phyloP scores from a whole-genome alignment of 2,113 vertebrate genomes.

The Thalassarche chlororhynchos region DNA sequence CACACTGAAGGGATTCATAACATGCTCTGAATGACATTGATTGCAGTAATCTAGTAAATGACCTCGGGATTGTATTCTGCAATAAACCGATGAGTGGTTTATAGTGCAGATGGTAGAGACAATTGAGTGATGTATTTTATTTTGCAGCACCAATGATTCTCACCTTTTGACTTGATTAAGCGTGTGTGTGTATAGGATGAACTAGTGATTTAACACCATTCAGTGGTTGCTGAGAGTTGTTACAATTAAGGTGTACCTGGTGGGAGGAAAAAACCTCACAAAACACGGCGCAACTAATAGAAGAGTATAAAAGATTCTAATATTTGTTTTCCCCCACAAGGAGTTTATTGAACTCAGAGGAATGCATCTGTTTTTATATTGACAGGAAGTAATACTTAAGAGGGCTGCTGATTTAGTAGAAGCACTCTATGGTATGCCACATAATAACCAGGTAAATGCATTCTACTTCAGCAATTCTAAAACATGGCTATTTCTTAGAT shows the following conservation, averaged over 20 bases:
- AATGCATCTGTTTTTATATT: conserved; percentile 64
- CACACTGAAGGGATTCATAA: conserved; percentile 75
- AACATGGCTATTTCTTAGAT: neutral
- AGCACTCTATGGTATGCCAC: conserved; percentile 94
- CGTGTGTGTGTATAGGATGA: conserved; percentile 66
- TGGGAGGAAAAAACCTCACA: neutral
- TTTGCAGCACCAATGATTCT: conserved; percentile 68
- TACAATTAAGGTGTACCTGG: conserved; percentile 29
- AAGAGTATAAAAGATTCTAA: neutral
- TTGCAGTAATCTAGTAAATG: conserved; percentile 77
- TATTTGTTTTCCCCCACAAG: conserved; percentile 1
- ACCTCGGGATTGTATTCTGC: conserved; percentile 73
- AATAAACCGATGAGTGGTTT: conserved; percentile 75
- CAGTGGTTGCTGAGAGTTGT: conserved; percentile 21
- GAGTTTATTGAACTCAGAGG: conserved; percentile 40
- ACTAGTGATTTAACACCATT: conserved; percentile 66
- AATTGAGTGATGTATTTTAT: conserved; percentile 74
- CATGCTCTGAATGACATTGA: conserved; percentile 73
- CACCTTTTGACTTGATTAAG: conserved; percentile 80
- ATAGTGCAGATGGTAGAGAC: conserved; percentile 59
- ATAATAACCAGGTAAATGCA: conserved; percentile 91
- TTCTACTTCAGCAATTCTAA: conserved; percentile 6
- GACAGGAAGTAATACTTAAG: conserved; percentile 94
- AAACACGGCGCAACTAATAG: neutral
- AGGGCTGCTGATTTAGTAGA: conserved; percentile 94